phyloP scores from a whole-genome alignment of 2,888 invertebrate genomes.

The Drosophila kokeensis region DNA sequence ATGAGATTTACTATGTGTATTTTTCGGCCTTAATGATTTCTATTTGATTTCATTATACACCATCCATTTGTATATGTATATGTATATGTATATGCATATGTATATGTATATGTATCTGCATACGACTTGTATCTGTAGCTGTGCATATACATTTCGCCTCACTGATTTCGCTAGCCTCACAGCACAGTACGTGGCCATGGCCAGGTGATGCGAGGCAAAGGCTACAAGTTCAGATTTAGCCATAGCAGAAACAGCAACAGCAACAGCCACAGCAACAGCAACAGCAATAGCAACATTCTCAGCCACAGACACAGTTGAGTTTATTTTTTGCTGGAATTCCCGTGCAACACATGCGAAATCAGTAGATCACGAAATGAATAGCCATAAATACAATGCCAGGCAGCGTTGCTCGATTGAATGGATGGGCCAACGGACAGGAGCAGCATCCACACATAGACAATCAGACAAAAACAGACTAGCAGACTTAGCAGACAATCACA shows the following conservation, averaged over 20 bases:
- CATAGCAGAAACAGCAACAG: slow-evolving; percentile 1
- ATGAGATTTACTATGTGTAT: slow-evolving; percentile 81
- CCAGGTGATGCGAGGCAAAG: slow-evolving; percentile 53
- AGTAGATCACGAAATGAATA: slow-evolving; percentile 79
- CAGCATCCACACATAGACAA: slow-evolving; percentile 28
- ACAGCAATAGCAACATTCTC: slow-evolving; percentile 5
- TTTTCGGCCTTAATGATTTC: slow-evolving; percentile 72
- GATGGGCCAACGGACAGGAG: slow-evolving; percentile 43
- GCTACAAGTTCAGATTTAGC: slow-evolving; percentile 68
- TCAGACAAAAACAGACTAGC: slow-evolving; percentile 9
- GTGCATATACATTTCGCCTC: slow-evolving; percentile 43
- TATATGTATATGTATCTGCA: slow-evolving; percentile 16
- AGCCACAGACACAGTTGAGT: slow-evolving; percentile 25
- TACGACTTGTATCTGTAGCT: slow-evolving; percentile 16
- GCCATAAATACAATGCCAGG: slow-evolving; percentile 77
- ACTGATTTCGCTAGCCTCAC: slow-evolving; percentile 16
- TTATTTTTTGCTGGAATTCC: slow-evolving; percentile 66
- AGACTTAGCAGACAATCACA: slow-evolving; percentile 27
- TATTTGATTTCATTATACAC: slow-evolving; percentile 72
- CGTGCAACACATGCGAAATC: slow-evolving; percentile 81
- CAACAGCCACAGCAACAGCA: slow-evolving; percentile 1
- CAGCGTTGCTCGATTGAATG: slow-evolving; percentile 31
- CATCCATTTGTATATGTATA: slow-evolving; percentile 2
- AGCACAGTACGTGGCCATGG: slow-evolving; percentile 73
- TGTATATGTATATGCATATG: neutral